phyloP scores from a whole-genome alignment of 2,888 invertebrate species.

The Zonitis immaculata region DNA sequence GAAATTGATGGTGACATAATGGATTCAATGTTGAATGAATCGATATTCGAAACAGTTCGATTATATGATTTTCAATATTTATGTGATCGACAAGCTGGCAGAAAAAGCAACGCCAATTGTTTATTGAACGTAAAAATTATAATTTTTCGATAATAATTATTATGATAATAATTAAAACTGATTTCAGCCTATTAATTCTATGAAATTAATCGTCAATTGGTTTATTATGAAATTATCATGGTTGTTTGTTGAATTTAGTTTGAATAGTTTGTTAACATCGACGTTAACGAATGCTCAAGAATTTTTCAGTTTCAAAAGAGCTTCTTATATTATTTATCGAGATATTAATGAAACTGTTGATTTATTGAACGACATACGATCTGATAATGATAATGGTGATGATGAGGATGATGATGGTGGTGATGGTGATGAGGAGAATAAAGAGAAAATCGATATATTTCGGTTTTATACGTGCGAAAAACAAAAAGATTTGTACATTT shows the following conservation, averaged over 20 bases:
- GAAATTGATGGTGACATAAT: slow-evolving; percentile 73
- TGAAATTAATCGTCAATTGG: slow-evolving; percentile 48
- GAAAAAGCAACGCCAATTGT: slow-evolving; percentile 30
- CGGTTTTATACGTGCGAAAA: slow-evolving; percentile 42
- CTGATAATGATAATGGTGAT: not conserved
- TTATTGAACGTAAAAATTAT: slow-evolving; percentile 39
- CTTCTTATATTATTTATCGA: not conserved
- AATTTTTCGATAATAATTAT: slow-evolving; percentile 17
- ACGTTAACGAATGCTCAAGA: slow-evolving; percentile 25
- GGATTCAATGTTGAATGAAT: slow-evolving; percentile 65
- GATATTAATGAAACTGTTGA: not conserved
- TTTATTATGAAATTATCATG: slow-evolving; percentile 45
- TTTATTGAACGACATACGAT: not conserved
- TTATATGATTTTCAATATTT: slow-evolving; percentile 84
- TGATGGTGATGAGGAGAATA: slow-evolving; percentile 43
- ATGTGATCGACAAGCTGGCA: slow-evolving; percentile 54
- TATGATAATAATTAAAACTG: slow-evolving; percentile 6
- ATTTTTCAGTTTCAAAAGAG: not conserved
- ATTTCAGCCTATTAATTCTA: slow-evolving; percentile 48
- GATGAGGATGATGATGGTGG: slow-evolving; percentile 8
- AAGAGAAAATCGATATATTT: slow-evolving; percentile 42
- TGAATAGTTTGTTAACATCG: slow-evolving; percentile 33
- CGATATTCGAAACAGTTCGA: slow-evolving; percentile 68
- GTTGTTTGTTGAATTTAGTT: slow-evolving; percentile 36
- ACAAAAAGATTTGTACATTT: slow-evolving; percentile 35